Conservation (phyloP, 2,888 invertebrate genomes). For the Nomada fabriciana region DNA sequence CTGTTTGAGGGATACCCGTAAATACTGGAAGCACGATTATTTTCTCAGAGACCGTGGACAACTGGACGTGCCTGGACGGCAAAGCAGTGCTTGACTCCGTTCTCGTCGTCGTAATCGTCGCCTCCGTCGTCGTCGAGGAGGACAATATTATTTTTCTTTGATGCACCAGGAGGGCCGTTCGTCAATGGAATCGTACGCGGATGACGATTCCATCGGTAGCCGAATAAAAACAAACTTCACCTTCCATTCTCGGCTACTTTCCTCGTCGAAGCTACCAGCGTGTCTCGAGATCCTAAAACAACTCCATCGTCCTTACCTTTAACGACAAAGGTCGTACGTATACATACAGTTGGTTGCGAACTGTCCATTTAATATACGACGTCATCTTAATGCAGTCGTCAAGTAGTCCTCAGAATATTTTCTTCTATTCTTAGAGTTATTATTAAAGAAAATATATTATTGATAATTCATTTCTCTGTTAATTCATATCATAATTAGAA, state of each 20-base stretch:
- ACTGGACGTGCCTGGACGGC: conserved; percentile 68
- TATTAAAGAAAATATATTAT: too few relatives aligned
- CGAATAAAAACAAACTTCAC: conserved; percentile 78
- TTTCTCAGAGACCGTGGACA: conserved; percentile 71
- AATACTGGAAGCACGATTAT: conserved; percentile 77
- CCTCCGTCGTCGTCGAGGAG: conserved; percentile 30
- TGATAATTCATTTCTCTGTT: too few relatives aligned
- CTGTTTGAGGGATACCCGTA: conserved; percentile 67
- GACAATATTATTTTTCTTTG: conserved; percentile 73
- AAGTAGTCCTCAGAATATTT: too few relatives aligned
- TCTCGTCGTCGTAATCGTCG: conserved; percentile 9
- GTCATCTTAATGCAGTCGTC: conserved; percentile 21
- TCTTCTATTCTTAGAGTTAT: too few relatives aligned
- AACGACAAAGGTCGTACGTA: conserved; percentile 5
- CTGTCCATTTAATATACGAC: conserved; percentile 31
- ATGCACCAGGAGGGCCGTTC: conserved; percentile 57
- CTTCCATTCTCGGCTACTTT: conserved; percentile 59
- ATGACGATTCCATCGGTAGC: conserved; percentile 58
- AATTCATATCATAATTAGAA: too few relatives aligned
- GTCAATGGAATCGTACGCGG: conserved; percentile 71
- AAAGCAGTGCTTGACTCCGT: conserved; percentile 64
- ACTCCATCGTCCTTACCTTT: conserved; percentile 62
- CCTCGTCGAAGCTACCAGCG: conserved; percentile 56
- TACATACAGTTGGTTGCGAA: conserved; percentile 11
- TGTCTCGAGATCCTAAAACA: conserved; percentile 76